A percentile compares a stretch with the other conserved stretches of the same genome.
Conservation (phyloP, 2,888 invertebrate genomes). For the Laothoe populi region DNA sequence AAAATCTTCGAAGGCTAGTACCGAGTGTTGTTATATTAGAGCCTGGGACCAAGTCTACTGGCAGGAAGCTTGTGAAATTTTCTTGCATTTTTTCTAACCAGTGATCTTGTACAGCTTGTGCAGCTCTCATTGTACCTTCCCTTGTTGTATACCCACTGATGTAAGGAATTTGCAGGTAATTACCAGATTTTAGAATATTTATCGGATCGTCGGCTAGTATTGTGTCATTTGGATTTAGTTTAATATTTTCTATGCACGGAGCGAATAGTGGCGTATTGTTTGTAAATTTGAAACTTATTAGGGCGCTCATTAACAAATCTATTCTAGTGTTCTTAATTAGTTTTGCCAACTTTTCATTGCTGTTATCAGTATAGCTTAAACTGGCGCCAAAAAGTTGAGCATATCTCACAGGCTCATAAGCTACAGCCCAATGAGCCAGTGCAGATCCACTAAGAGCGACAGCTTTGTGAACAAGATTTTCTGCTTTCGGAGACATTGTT, state of each 20-base stretch:
- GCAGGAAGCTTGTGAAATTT: conserved; percentile 68
- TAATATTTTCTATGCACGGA: conserved; percentile 68
- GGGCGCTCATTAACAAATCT: conserved; percentile 46
- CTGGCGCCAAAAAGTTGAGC: conserved; percentile 58
- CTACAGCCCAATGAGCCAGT: conserved; percentile 71
- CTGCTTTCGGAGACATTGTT: conserved; percentile 60
- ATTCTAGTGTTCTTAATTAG: conserved; percentile 52
- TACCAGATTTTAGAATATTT: conserved; percentile 58
- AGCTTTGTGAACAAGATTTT: conserved; percentile 66
- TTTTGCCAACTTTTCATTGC: conserved; percentile 53
- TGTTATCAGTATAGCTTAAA: conserved; percentile 57
- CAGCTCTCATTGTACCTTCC: conserved; percentile 70
- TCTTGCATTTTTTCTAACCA: conserved; percentile 65
- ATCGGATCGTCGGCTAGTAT: conserved; percentile 65
- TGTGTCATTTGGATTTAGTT: conserved; percentile 50
- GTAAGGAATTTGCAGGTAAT: conserved; percentile 66
- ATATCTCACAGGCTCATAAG: conserved; percentile 67
- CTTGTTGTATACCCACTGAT: conserved; percentile 64
- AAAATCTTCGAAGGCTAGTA: conserved; percentile 55
- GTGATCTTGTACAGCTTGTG: conserved; percentile 51
- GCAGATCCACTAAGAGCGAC: conserved; percentile 72
- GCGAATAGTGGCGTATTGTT: conserved; percentile 73
- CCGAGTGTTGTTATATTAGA: conserved; percentile 46
- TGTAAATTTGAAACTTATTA: conserved; percentile 56
- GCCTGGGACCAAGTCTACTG: conserved; percentile 59